Percentiles rank a stretch among this genome's conserved stretches.
phyloP scores from a whole-genome alignment of 2,888 invertebrate genomes.

The Mimumesa dahlbomi region DNA sequence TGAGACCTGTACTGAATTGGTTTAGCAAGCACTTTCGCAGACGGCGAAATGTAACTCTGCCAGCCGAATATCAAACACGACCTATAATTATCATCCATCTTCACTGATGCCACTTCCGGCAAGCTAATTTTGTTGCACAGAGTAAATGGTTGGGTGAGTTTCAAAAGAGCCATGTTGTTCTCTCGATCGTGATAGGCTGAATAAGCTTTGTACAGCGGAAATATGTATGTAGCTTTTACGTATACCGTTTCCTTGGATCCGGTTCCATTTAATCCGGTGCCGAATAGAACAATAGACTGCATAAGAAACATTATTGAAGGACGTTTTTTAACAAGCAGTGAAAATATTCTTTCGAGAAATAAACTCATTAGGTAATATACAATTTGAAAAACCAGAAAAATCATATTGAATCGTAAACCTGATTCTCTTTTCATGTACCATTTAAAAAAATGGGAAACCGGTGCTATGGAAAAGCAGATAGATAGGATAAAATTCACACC shows the following conservation, averaged over 20 bases:
- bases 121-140: constrained; percentile 55
- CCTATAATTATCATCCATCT: constrained; percentile 60
- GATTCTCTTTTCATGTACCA: too few species aligned
- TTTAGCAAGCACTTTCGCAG: constrained; percentile 60
- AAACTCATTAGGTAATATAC: too few species aligned
- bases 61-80: constrained; percentile 69
- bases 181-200: constrained; percentile 59
- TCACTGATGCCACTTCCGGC: constrained; percentile 54
- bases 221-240: constrained; percentile 67
- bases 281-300: constrained; percentile 64
- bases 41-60: constrained; percentile 60
- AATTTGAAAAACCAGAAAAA: too few species aligned
- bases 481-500: too few species aligned
- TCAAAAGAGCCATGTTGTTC: constrained; percentile 66
- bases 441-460: too few species aligned
- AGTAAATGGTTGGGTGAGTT: constrained; percentile 61
- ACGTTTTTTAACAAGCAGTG: too few species aligned
- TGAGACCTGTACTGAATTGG: constrained; percentile 64
- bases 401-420: too few species aligned
- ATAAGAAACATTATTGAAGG: constrained; percentile 23
- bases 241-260: constrained; percentile 54
- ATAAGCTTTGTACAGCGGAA: constrained; percentile 62
- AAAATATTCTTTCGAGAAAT: too few species aligned
- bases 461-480: too few species aligned
- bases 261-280: constrained; percentile 60